A percentile compares a stretch with the other conserved stretches of the same genome.
Conservation (phyloP, 2,113 vertebrate species). For the Poeciliopsis turrubarensis region DNA sequence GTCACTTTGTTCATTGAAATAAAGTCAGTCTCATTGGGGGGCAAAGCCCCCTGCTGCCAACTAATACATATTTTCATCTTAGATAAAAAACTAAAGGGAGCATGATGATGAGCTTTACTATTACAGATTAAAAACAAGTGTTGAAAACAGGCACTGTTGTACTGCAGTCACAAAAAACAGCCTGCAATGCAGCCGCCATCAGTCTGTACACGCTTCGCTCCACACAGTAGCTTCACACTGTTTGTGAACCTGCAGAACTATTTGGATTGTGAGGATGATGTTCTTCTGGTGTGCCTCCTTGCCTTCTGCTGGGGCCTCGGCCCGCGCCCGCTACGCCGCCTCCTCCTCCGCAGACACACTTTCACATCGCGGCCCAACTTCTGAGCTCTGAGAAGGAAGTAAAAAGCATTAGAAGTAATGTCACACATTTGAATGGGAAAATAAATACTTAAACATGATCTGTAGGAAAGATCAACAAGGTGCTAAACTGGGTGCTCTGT, state of each 20-base stretch:
- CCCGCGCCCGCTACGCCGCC: constrained; percentile 14
- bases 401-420: neutral
- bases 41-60: constrained; percentile 1
- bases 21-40: constrained; percentile 22
- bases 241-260: constrained; percentile 12
- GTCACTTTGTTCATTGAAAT: constrained; percentile 6
- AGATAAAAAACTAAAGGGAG: constrained; percentile 5
- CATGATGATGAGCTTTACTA: constrained; percentile 7
- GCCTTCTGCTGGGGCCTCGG: constrained; percentile 29
- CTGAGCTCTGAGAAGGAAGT: constrained; percentile 44
- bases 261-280: constrained; percentile 24
- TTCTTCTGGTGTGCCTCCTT: constrained; percentile 17
- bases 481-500: constrained; percentile 13
- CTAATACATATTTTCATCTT: constrained; percentile 7
- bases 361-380: constrained; percentile 45
- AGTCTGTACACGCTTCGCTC: neutral
- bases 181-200: constrained; percentile 1
- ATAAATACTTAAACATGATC: neutral
- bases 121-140: neutral
- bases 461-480: constrained; percentile 3
- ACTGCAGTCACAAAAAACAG: neutral
- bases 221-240: constrained; percentile 12
- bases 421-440: neutral
- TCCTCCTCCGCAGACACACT: constrained; percentile 61
- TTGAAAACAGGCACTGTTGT: neutral